Conservation (phyloP, 2,797 vertebrate genomes). For the Falco novaeseelandiae region DNA sequence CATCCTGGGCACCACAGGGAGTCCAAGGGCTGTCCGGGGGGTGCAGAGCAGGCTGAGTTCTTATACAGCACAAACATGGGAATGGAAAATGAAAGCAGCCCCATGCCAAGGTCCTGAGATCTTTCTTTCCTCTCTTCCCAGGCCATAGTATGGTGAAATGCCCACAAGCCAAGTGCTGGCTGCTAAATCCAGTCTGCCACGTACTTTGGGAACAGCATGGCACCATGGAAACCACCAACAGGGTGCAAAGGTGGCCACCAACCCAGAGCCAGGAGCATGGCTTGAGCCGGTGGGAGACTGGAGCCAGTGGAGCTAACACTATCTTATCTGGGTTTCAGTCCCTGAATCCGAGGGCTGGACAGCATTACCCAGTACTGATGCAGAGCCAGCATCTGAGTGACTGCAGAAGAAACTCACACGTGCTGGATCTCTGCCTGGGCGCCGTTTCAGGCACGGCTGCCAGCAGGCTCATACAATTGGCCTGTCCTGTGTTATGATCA, state of each 20-base stretch:
- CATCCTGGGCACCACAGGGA: background rate
- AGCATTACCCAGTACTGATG: background rate
- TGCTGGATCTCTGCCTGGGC: conserved; percentile 26
- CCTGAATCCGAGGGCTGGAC: background rate
- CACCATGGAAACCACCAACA: background rate
- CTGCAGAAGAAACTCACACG: conserved; percentile 28
- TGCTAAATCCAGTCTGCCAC: background rate
- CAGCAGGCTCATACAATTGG: conserved; percentile 26
- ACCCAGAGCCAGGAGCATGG: background rate
- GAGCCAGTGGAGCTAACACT: background rate
- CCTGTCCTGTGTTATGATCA: background rate
- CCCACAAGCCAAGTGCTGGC: background rate
- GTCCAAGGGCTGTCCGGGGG: background rate
- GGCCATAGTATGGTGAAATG: background rate
- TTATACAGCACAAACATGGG: fast-evolving
- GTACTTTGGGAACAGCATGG: background rate
- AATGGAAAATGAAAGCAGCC: background rate
- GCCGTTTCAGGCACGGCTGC: conserved; percentile 36
- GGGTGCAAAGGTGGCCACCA: background rate
- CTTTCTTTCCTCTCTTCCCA: background rate
- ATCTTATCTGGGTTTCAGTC: background rate
- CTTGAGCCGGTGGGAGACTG: background rate
- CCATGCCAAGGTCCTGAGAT: background rate
- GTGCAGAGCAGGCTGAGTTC: background rate
- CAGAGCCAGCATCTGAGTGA: background rate